phyloP scores from a whole-genome alignment of 2,888 invertebrate species.

The Hoplodrina blanda region DNA sequence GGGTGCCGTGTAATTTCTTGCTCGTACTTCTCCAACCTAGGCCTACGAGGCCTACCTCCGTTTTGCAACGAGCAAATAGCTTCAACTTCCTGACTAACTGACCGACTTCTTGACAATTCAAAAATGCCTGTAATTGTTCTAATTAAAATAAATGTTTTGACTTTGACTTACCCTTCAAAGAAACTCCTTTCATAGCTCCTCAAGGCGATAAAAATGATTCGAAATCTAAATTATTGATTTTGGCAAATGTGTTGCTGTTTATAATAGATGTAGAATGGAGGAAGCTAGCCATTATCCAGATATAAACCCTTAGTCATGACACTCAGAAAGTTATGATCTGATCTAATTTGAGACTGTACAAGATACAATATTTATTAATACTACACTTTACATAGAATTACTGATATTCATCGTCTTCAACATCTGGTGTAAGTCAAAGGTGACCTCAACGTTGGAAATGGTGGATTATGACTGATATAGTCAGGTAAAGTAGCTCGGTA shows the following conservation, averaged over 20 bases:
- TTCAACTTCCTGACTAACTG: too few relatives aligned
- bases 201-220: background rate
- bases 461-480: constrained; percentile 13
- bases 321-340: constrained; percentile 25
- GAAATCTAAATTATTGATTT: constrained; percentile 12
- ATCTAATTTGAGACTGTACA: constrained; percentile 22
- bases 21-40: too few relatives aligned
- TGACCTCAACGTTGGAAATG: constrained; percentile 21
- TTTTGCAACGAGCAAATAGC: too few relatives aligned
- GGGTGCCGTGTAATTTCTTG: too few relatives aligned
- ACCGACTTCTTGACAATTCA: too few relatives aligned
- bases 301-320: constrained; percentile 33
- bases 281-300: constrained; percentile 14
- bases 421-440: constrained; percentile 31
- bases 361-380: constrained; percentile 30
- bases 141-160: too few relatives aligned
- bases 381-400: constrained; percentile 6
- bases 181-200: too few relatives aligned
- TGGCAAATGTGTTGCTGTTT: constrained; percentile 20
- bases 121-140: too few relatives aligned
- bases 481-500: constrained; percentile 6
- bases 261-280: background rate
- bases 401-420: constrained; percentile 22
- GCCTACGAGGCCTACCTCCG: too few relatives aligned
- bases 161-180: too few relatives aligned